Evolutionary conservation across 2,797 vertebrate genomes (phyloP).

Genomic region (Odontamblyopus lacepedii): DNA sequence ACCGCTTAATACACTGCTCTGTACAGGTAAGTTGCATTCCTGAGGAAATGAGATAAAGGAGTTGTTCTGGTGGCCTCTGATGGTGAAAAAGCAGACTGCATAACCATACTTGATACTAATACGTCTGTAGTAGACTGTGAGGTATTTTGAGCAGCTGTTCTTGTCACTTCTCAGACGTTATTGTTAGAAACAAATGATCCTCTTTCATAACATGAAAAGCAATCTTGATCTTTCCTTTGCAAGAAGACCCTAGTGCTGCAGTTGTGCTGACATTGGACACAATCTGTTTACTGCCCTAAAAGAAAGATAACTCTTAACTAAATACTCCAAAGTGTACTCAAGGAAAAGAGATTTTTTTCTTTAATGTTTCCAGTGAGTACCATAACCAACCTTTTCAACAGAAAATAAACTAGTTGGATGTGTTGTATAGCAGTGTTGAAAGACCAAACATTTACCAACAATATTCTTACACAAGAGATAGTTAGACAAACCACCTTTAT

Average conservation of each 20-base stretch:
- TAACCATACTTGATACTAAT: background rate
- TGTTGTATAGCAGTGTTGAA: background rate
- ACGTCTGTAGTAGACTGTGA: background rate
- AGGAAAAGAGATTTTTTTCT: too few species aligned
- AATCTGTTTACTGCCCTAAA: background rate
- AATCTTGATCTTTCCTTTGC: conserved; percentile 30
- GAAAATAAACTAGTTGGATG: too few species aligned
- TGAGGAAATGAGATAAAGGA: too few species aligned
- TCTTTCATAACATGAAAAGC: conserved; percentile 42
- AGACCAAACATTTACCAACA: background rate
- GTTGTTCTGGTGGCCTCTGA: background rate
- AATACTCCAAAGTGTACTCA: too few species aligned
- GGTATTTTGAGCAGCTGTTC: conserved; percentile 53
- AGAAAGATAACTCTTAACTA: background rate
- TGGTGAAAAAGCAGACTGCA: background rate
- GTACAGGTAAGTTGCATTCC: background rate
- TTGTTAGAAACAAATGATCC: conserved; percentile 71
- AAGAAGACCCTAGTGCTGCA: conserved; percentile 20
- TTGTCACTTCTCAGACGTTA: conserved; percentile 59
- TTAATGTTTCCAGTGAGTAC: background rate
- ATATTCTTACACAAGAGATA: conserved; percentile 81
- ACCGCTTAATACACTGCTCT: background rate
- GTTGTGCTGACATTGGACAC: background rate
- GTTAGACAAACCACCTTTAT: conserved; percentile 94
- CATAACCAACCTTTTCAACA: too few species aligned